A percentile compares a stretch with the other conserved stretches of the same genome.
phyloP scores from a whole-genome alignment of 2,113 vertebrate genomes.

The Phoenicopterus ruber region DNA sequence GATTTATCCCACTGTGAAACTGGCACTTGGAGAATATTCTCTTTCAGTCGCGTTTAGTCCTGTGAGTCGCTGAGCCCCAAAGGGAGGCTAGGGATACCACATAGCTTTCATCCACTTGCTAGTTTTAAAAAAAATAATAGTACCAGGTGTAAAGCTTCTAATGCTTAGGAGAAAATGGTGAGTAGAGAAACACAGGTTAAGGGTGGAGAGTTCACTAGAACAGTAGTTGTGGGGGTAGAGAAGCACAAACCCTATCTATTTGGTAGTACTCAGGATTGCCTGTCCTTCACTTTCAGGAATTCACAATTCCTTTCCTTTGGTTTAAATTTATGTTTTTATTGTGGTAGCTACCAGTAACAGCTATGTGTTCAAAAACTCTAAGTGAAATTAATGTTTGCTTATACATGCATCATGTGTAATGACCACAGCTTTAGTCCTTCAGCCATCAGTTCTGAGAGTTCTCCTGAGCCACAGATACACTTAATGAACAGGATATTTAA shows the following conservation, averaged over 20 bases:
- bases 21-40: neutral
- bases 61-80: neutral
- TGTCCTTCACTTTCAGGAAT: neutral
- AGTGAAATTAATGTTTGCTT: neutral
- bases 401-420: neutral
- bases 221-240: neutral
- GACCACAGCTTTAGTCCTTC: neutral
- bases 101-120: neutral
- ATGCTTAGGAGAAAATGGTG: neutral
- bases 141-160: neutral
- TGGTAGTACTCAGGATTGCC: too few species aligned
- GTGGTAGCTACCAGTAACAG: neutral
- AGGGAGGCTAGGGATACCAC: neutral
- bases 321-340: neutral
- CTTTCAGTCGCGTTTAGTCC: neutral
- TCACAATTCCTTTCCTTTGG: neutral
- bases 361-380: neutral
- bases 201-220: neutral
- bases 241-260: neutral
- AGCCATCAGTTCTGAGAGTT: neutral
- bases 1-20: constrained; percentile 4
- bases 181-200: neutral
- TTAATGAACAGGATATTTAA: neutral
- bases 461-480: neutral
- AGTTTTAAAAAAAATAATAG: neutral